Evolutionary conservation across 2,113 vertebrate species (phyloP), one percentile per base, ranked within the genome.

Genomic region (Chamaetylas fuelleborni): DNA sequence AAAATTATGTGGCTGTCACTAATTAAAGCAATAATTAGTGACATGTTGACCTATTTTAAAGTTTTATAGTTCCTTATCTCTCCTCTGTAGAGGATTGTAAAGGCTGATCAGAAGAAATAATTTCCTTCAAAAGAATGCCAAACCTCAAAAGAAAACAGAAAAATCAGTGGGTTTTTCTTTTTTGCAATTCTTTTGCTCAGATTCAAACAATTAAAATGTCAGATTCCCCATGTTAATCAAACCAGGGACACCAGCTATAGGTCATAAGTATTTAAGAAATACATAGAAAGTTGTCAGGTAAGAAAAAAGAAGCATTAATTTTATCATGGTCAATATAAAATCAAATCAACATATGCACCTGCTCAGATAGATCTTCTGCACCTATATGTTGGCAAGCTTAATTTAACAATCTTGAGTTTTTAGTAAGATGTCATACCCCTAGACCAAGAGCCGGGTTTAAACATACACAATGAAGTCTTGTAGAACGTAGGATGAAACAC

Each of bases 21-120:
- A 94, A 90, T 94, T 94, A 94, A 86, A 86, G 40, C 24, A 92
- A 33, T 70, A 86, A 83, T 86, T 95, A 82, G 38, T 43, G 38
- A 83, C 40, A 81, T 10, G 36, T 17, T 94, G 76, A 84, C 90
- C 93, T 76, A 71, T 82, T 95, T 96, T 67, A 67, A 94, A 83
- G 67, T 64, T 64, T 71, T 61, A 48, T 43, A 74, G 29, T 20
- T 90, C 20, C 5, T 36, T 28, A 28, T 45, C 22, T 66, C 24
- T 86, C 12, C 51, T 85, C 70, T 83, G 12, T 3, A 81, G 13
- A 80, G 73, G 17, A 90, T 54, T 91, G 31, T 48, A 67, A 91
- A 84, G 31, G 16, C 81, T 34, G 61, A 38, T 43, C 17, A 60
- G 43, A 92, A 66, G 14, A 95, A 88, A 82, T 33, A 0, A 42